Evolutionary conservation across 2,113 vertebrate genomes (phyloP), one percentile per base, ranked within the genome.

Genomic region (Haemorhous mexicanus): DNA sequence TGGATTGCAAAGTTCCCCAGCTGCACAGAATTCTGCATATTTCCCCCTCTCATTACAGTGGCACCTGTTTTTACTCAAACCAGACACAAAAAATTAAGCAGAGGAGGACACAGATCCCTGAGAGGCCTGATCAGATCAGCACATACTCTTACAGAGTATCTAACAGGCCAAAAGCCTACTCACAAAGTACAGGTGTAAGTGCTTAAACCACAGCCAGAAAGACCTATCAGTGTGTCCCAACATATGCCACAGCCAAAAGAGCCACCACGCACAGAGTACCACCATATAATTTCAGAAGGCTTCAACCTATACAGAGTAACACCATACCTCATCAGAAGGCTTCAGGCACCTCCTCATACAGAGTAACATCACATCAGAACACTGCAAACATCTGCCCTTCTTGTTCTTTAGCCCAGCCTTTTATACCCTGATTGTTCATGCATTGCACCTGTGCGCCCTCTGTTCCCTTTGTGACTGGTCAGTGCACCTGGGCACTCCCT

Each of bases 171-270:
- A 56, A 62, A 67, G 44, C 47, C 64, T 30, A 13, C 33, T 63
- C 8, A 7, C 14, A 47, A 70, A 58, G 7, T 22, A 55, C 21
- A 68, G 23, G 17, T 9, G 6, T 10, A 66, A 74, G 17, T 74
- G 30, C 35, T 63, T 59, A 46, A 84, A 91, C n/a, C n/a, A 52
- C 16, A 47, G 14, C 35, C 9, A 6, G 41, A 79, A 73, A 64
- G 49, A 2, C 18, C 4, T 5, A 16, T 19, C 68, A 59, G 28
- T 2, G 0, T 17, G 41, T n/a, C 0, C 1, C 28, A 13, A n/a
- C 15, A 35, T 5, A 37, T 8, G 3, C n/a, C 16, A 17, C 10
- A 26, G n/a, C 23, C 11, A 5, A 59, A 16, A 59, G 21, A 13
- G 16, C 23, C 58, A 35, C 7, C 2, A 35, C 6, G 4, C 56